A percentile compares a stretch with the other conserved stretches of the same genome.
Conservation (phyloP, 2,113 vertebrate species). For the Seriola aureovittata region DNA sequence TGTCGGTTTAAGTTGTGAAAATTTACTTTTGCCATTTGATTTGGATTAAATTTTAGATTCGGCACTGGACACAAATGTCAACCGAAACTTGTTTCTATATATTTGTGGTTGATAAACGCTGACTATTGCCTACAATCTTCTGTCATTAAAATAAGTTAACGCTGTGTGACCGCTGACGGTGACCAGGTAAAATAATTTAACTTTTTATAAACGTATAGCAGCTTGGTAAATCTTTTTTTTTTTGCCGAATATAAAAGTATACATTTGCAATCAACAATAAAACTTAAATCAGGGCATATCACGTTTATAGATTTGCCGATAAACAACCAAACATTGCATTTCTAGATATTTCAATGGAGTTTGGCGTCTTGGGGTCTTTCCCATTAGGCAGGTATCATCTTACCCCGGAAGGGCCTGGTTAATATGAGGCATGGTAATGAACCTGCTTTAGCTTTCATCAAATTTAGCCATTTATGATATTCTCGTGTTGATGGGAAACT, state of each 20-base stretch:
- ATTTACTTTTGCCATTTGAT: too few species aligned
- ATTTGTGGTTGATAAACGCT: too few species aligned
- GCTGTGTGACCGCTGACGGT: too few species aligned
- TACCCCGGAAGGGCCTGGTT: background rate
- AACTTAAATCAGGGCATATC: accelerated
- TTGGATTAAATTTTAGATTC: background rate
- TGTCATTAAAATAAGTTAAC: too few species aligned
- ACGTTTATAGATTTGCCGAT: accelerated
- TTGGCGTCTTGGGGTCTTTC: background rate
- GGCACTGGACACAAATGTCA: too few species aligned
- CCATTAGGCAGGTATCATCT: background rate
- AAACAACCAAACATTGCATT: accelerated
- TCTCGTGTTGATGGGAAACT: background rate
- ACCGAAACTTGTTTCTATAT: too few species aligned
- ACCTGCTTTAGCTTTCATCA: background rate
- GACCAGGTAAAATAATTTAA: too few species aligned
- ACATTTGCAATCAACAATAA: accelerated
- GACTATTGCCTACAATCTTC: too few species aligned
- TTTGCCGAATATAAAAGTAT: background rate
- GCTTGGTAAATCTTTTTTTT: background rate
- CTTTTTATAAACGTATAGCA: background rate
- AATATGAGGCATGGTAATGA: background rate
- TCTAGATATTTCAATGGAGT: accelerated
- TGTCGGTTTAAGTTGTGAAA: too few species aligned
- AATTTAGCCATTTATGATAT: accelerated